phyloP scores from a whole-genome alignment of 2,113 vertebrate species.

The Labeo catla region DNA sequence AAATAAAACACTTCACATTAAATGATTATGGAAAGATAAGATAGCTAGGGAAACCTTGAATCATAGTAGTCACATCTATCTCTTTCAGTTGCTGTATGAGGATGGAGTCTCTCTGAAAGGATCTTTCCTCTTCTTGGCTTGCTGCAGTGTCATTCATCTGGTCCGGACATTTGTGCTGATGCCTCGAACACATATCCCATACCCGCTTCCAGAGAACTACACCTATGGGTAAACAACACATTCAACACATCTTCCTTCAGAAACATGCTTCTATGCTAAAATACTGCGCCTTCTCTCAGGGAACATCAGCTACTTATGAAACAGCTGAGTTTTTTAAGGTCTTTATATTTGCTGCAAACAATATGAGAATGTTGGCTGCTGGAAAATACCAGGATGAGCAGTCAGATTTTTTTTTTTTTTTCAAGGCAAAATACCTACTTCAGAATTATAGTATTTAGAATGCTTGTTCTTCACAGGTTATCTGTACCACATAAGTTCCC shows the following conservation, averaged over 20 bases:
- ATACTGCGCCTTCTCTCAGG: not conserved
- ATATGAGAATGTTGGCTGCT: not conserved
- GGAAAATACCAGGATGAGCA: not conserved
- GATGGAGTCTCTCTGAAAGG: slow-evolving; percentile 72
- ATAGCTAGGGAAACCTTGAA: not conserved
- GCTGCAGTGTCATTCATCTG: slow-evolving; percentile 81
- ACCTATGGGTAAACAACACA: slow-evolving; percentile 82
- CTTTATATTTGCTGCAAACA: not conserved
- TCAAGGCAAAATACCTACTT: not conserved
- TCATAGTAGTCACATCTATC: not conserved
- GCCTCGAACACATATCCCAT: slow-evolving; percentile 82
- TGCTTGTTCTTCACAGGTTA: not conserved
- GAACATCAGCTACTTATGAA: not conserved
- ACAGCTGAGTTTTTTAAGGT: too few species aligned
- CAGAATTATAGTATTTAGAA: not conserved
- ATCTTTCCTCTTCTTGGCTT: slow-evolving; percentile 85
- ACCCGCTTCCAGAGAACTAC: slow-evolving; percentile 81
- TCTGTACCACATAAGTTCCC: not conserved
- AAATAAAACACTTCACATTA: too few species aligned
- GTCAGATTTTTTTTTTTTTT: not conserved
- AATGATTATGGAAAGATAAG: not conserved
- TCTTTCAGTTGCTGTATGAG: slow-evolving; percentile 81
- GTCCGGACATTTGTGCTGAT: slow-evolving; percentile 87
- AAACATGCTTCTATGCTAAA: too few species aligned
- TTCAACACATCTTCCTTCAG: not conserved